phyloP scores from a whole-genome alignment of 2,797 vertebrate species.

The Thalassophryne amazonica region DNA sequence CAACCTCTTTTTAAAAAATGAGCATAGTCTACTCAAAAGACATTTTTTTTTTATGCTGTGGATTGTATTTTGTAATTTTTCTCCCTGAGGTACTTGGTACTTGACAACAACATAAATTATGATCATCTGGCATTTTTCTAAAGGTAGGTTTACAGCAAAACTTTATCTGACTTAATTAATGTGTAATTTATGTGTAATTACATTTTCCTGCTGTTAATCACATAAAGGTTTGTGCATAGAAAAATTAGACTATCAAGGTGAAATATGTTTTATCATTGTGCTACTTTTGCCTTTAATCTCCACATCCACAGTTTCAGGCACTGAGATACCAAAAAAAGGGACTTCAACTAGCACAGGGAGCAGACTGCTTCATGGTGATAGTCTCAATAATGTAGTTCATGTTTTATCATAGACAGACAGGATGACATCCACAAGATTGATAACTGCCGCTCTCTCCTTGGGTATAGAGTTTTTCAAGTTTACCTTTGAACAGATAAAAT shows the following conservation, averaged over 20 bases:
- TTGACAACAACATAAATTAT: slow-evolving; percentile 42
- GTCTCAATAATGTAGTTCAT: too few species aligned
- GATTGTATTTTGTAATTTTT: slow-evolving; percentile 25
- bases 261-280: not conserved
- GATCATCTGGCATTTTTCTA: slow-evolving; percentile 36
- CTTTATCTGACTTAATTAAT: slow-evolving; percentile 17
- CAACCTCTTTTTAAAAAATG: too few species aligned
- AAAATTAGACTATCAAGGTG: not conserved
- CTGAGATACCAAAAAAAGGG: not conserved
- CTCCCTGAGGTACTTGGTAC: too few species aligned
- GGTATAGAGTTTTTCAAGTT: too few species aligned
- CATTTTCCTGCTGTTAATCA: not conserved
- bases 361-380: too few species aligned
- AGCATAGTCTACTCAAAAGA: too few species aligned
- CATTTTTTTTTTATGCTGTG: slow-evolving; percentile 27
- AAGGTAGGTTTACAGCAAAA: slow-evolving; percentile 1
- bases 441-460: too few species aligned
- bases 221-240: not conserved
- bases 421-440: too few species aligned
- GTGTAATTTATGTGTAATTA: slow-evolving; percentile 3
- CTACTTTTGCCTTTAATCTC: slow-evolving; percentile 8
- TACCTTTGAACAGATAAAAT: too few species aligned
- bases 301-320: not conserved
- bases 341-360: too few species aligned
- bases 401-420: too few species aligned